Evolutionary conservation across 2,113 vertebrate species (phyloP), one percentile per base, ranked within the genome.

Genomic region (Rynchops niger): DNA sequence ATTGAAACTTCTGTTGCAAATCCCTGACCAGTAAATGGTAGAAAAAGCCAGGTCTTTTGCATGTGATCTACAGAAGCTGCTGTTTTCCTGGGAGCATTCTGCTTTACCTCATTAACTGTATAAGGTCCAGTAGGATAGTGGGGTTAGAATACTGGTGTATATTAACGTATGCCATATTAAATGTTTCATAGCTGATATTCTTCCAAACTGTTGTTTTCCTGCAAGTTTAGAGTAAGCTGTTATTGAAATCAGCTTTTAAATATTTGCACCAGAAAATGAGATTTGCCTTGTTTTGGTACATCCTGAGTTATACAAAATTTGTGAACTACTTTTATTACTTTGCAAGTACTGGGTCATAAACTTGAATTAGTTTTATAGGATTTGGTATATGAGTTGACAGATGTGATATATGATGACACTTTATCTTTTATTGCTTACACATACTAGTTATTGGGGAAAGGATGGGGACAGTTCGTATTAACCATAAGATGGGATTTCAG

Each of bases 341-440:
- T 86, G 90, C 62, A 95, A 85, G 92, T 97, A 89, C 77, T 89
- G 47, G 70, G 40, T 97, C 86, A 93, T 93, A 97, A 96, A 95
- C 79, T 91, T 91, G 78, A 72, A 95, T 96, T 96, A 90, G 66
- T 96, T 96, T 93, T 96, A 92, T 91, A 78, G 89, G 73, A 81
- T 97, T 97, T 95, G 80, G 67, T 97, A 43, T 95, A 82, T 86
- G 94, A 95, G 72, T 93, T 94, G 95, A 93, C 96, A 96, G 85
- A 94, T 89, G 77, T 97, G 96, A 97, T 96, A 88, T 92, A 97
- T 96, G 95, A 91, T 96, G 88, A 96, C 86, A 88, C 85, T 96
- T 95, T 97, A 95, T 95, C 86, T 95, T 97, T 97, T 96, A 96
- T 96, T 97, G 86, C 96, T 96, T 95, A 94, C 80, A 95, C 88